Conservation (phyloP, 2,797 vertebrate genomes). For the Gadopsis marmoratus region DNA sequence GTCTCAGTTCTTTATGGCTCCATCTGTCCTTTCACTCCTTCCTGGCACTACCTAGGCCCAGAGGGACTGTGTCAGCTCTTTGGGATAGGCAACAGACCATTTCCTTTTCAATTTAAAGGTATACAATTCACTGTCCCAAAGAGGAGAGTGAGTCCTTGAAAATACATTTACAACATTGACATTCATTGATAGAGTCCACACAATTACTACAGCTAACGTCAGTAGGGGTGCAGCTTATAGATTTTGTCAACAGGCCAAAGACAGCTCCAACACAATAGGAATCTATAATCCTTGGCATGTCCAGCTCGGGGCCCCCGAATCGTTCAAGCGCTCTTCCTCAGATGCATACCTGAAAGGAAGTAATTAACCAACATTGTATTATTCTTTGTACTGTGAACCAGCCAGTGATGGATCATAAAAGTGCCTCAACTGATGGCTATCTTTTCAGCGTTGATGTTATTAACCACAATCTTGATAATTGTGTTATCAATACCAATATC, state of each 20-base stretch:
- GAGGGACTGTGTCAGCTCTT: conserved; percentile 54
- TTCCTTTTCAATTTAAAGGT: conserved; percentile 62
- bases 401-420: conserved; percentile 20
- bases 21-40: conserved; percentile 66
- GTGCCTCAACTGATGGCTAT: not conserved
- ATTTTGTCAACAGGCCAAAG: conserved; percentile 37
- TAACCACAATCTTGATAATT: not conserved
- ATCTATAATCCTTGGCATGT: conserved; percentile 34
- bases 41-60: conserved; percentile 41
- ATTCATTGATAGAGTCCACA: conserved; percentile 39
- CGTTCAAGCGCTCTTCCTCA: conserved; percentile 1
- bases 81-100: conserved; percentile 52
- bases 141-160: conserved; percentile 46
- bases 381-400: conserved; percentile 22
- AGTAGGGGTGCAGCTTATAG: conserved; percentile 34
- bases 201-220: conserved; percentile 28
- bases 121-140: conserved; percentile 45
- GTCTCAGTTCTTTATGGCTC: conserved; percentile 47
- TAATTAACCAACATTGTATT: conserved; percentile 16
- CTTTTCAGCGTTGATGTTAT: conserved; percentile 10
- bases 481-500: conserved; percentile 17
- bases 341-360: conserved; percentile 29
- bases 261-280: conserved; percentile 29
- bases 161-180: conserved; percentile 51
- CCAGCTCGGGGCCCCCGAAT: not conserved